Evolutionary conservation across 2,888 invertebrate genomes (phyloP).

Genomic region (Perdita meconis): DNA sequence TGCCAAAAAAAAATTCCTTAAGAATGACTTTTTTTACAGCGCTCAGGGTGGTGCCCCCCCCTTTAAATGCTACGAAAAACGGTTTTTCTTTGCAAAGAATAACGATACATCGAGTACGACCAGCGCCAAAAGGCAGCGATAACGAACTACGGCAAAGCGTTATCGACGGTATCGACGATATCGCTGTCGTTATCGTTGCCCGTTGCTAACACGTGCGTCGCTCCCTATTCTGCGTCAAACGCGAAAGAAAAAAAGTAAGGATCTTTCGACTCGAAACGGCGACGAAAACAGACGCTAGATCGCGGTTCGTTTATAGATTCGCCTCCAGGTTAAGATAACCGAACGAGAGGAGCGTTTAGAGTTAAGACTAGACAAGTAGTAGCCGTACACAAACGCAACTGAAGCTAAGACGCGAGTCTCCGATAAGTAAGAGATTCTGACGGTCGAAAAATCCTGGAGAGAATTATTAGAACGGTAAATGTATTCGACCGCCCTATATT

Average conservation of each 20-base stretch:
- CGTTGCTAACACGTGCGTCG: neutral
- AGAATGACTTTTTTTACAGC: too few relatives aligned
- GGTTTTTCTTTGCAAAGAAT: too few relatives aligned
- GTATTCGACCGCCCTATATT: conserved; percentile 73
- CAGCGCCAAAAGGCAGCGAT: neutral
- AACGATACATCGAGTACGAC: too few relatives aligned
- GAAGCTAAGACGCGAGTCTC: too few relatives aligned
- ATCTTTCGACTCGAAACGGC: neutral
- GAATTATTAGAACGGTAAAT: conserved; percentile 57
- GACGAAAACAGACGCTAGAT: conserved; percentile 50
- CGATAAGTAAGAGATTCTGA: conserved; percentile 38
- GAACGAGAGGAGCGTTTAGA: too few relatives aligned
- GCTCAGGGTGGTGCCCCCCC: too few relatives aligned
- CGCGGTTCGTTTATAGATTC: conserved; percentile 77
- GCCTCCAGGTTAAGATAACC: conserved; percentile 74
- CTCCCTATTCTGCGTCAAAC: neutral
- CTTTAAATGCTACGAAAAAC: too few relatives aligned
- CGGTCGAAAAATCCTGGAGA: conserved; percentile 41
- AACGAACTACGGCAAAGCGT: neutral
- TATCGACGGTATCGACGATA: conserved; percentile 7
- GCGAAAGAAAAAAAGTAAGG: neutral
- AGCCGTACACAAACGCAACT: neutral
- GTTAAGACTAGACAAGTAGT: too few relatives aligned
- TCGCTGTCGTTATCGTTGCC: conserved; percentile 5
- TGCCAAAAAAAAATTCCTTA: too few relatives aligned